phyloP scores from a whole-genome alignment of 2,888 invertebrate genomes.

The Cephus nigrinus region DNA sequence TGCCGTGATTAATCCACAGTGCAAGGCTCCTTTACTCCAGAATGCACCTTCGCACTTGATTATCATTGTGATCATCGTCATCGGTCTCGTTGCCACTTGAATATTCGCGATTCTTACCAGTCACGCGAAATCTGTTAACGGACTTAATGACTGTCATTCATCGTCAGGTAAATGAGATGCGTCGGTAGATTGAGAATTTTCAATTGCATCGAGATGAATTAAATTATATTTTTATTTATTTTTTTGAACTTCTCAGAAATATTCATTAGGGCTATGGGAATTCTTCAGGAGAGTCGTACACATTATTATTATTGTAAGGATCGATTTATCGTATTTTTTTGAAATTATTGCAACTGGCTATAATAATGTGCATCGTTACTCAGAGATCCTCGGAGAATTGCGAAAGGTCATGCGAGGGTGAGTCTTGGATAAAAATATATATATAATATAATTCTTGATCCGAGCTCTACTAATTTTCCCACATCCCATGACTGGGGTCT shows the following conservation, averaged over 20 bases:
- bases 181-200: neutral
- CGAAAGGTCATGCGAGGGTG: neutral
- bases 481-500: neutral
- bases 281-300: too few species aligned
- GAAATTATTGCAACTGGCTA: neutral
- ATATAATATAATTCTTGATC: neutral
- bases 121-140: neutral
- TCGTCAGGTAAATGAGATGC: neutral
- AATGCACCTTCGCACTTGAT: neutral
- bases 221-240: neutral
- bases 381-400: neutral
- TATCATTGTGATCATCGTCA: neutral
- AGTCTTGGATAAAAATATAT: neutral
- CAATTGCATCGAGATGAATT: neutral
- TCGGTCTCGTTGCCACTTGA: neutral
- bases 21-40: neutral
- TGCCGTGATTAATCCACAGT: neutral
- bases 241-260: neutral
- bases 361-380: neutral
- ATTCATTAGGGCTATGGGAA: neutral
- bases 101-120: neutral
- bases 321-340: neutral
- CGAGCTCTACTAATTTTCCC: neutral
- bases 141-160: neutral
- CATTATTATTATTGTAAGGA: neutral